Evolutionary conservation across 2,797 vertebrate species (phyloP).

Genomic region (Parambassis ranga): DNA sequence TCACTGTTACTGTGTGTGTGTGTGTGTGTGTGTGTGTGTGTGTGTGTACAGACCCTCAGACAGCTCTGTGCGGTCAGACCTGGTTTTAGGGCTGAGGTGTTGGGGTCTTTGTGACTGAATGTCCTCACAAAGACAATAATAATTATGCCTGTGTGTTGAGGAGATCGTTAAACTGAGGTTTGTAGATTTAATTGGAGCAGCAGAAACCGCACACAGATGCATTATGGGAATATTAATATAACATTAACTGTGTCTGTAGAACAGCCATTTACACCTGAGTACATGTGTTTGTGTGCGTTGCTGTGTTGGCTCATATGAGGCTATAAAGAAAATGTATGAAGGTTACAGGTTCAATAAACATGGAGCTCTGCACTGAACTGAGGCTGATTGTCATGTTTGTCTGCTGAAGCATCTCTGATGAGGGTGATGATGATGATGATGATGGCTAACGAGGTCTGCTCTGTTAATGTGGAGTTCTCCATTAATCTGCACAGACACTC

Average conservation of each 20-base stretch:
- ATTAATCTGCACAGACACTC: constrained; percentile 39
- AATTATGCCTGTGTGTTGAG: too few relatives aligned
- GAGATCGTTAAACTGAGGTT: too few relatives aligned
- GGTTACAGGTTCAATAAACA: not conserved
- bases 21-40: not conserved
- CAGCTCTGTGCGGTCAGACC: fast-evolving
- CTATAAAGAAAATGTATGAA: too few relatives aligned
- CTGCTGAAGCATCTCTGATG: constrained; percentile 10
- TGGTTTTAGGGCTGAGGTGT: not conserved
- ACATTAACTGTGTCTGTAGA: too few relatives aligned
- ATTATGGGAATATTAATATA: too few relatives aligned
- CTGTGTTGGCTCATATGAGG: too few relatives aligned
- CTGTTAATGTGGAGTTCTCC: constrained; percentile 38
- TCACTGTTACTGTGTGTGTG: not conserved
- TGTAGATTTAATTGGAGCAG: too few relatives aligned
- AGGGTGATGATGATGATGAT: constrained; percentile 31
- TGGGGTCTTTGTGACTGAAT: not conserved
- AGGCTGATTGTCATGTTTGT: not conserved
- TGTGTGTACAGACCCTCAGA: not conserved
- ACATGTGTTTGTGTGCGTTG: too few relatives aligned
- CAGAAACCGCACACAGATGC: too few relatives aligned
- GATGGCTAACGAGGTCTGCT: constrained; percentile 38
- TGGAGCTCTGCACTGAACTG: not conserved
- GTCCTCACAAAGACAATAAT: too few relatives aligned
- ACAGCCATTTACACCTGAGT: too few relatives aligned